Conservation (phyloP, 2,888 invertebrate species). For the Rhogogaster chlorosoma region DNA sequence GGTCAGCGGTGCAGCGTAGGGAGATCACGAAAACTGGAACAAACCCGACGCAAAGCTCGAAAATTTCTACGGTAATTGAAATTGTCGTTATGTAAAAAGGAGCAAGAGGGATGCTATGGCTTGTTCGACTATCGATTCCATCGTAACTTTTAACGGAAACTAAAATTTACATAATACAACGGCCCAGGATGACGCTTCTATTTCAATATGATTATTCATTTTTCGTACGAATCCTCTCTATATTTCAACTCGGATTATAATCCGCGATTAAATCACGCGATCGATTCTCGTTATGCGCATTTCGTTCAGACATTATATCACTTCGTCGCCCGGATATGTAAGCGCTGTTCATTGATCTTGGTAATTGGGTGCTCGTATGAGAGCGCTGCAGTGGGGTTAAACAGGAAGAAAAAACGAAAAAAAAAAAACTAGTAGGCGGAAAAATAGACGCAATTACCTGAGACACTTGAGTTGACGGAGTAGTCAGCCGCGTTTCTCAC, state of each 20-base stretch:
- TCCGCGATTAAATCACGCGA: background rate
- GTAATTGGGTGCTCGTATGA: background rate
- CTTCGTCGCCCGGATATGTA: background rate
- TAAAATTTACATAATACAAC: background rate
- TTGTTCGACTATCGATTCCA: background rate
- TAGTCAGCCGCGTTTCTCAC: constrained; percentile 36
- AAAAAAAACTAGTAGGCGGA: background rate
- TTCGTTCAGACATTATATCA: background rate
- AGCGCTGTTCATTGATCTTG: background rate
- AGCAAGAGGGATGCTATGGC: background rate
- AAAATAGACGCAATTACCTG: constrained; percentile 29
- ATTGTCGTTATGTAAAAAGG: constrained; percentile 33
- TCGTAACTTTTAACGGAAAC: background rate
- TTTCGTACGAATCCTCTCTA: background rate
- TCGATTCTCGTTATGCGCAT: background rate
- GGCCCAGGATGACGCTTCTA: background rate
- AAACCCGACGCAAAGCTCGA: background rate
- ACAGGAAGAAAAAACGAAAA: background rate
- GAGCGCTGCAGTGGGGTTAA: background rate
- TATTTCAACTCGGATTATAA: background rate
- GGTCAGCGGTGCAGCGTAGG: constrained; percentile 12
- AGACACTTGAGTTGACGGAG: constrained; percentile 40
- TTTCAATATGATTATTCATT: background rate
- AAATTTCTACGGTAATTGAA: constrained; percentile 44
- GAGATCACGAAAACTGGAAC: constrained; percentile 22